Base-by-base conservation (phyloP, 2,888 invertebrate species). In the Ichneumoninae sp. region DNA sequence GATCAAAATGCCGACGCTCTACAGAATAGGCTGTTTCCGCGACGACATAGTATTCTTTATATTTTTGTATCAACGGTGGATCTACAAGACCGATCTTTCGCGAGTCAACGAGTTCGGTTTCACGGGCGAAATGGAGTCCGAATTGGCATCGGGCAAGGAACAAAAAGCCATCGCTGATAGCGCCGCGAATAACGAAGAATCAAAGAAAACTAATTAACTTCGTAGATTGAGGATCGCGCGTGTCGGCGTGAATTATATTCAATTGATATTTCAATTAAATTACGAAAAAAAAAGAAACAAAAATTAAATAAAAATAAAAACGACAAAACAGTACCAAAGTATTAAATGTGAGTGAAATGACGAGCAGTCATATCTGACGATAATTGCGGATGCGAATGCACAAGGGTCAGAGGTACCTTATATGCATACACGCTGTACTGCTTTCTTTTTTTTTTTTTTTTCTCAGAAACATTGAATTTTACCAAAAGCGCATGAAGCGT, bases 1-100 rank as follows among this genome's bases (percentile, higher is more conserved):
- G 86, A 99, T 99, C 90, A 99, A 99, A 94, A 99, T 99, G 99
- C 99, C 99, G 40, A 99, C 99, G 0, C 97, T 99, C 96, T 99
- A 99, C 93, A 96, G 99, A 89, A 94, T 99, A 90, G 99, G 99
- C 57, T 99, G 99, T 94, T 98, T 99, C 95, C 96, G 99, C 94
- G 99, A 99, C 95, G 98, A 99, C 94, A 98, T 99, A 90, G 97
- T 99, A 66, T 99, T 99, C 96, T 97, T 99, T 94, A 98, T 99
- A 93, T 99, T 98, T 95, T 95, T 99, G 87, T 99, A 99, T 94
- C 99, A 99, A 94, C 96, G 98, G 87, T 99, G 98, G 97, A 99
- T 99, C 89, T 99, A 99, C 94, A 98, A 98, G 90, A 99, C 98
- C 65, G 99, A 99, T 94, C 97, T 97, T 82, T 97, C 96, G 86